Evolutionary conservation across 2,797 vertebrate genomes (phyloP), one percentile per base, ranked within the genome.

Genomic region (Morus bassanus): DNA sequence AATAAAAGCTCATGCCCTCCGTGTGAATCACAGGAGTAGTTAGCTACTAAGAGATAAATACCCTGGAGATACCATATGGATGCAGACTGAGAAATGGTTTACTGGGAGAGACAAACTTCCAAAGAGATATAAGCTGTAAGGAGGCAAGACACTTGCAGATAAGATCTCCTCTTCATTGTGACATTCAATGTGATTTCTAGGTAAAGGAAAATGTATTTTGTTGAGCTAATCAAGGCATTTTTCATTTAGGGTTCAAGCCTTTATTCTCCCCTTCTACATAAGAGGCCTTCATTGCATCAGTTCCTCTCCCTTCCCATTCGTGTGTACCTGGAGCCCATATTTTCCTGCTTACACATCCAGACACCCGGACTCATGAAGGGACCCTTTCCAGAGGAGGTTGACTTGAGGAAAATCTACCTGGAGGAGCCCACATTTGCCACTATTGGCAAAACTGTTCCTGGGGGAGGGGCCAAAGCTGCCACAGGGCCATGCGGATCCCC

Each of bases 361-460:
- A 46, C 37, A 57, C 33, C 22, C 31, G 72, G 21, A 39, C 19
- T 77, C 43, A 41, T 0, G 1, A 22, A 73, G 19, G 25, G 8
- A 27, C 30, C 33, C 33, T 56, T 57, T 77, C 46, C n/a, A 50
- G 59, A 64, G 64, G 24, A 48, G 35, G 3, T 0, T 60, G 35
- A 18, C 25, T 43, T 61, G 21, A 37, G 22, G 22, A 23, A 81
- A 45, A 21, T n/a, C 35, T n/a, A 18, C 22, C 18, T 16, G 6
- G 27, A 78, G 67, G 11, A 46, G 30, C 9, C 37, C 48, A 30
- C 2, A 6, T 25, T 37, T 61, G 41, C n/a, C 0, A 0, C 31
- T 60, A 53, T 59, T 39, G 51, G 24, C 39, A 54, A 54, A 76
- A n/a, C 31, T 17, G 8, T 60, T 60, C 19, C 24, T 23, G 31